Evolutionary conservation across 1,140 invertebrate genomes (phyloP), one percentile per base, ranked within the genome.

Genomic region (Eumeta japonica): DNA sequence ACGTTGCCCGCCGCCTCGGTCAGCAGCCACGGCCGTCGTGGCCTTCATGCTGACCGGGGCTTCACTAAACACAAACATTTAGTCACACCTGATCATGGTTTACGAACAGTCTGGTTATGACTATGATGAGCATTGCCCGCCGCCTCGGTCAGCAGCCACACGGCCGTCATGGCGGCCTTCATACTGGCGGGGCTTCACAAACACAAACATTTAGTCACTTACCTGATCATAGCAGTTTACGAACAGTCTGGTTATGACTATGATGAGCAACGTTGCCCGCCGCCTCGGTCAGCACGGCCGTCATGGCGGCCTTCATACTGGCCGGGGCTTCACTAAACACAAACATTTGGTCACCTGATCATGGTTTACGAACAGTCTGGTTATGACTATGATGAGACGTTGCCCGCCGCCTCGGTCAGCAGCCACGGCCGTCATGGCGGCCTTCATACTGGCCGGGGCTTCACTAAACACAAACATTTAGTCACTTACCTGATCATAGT

Each of bases 21-120:
- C 0, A 97, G 60, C 16, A 95, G 75, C 90, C 92, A 98, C 2
- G 59, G 91, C 87, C 15, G 98, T 62, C 1, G 98, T 82, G 0
- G 93, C 90, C 58, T 94, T 97, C 92, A 97, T 95, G 42, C 83
- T 88, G n/a, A 74, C 62, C 0, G 94, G 94, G 0, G 94, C 89
- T 80, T 96, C 83, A 3, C 85, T 86, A 62, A 95, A 97, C 0
- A 91, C 89, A 72, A 97, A 97, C 51, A 94, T 88, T 9, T 95
- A 76, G 7, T 92, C 94, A 14, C 30, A 71, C 71, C 58, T 67
- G 62, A 29, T 43, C 34, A 24, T 57, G 59, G 17, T 53, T 46
- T 16, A 46, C 42, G 10, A 62, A 63, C 2, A 72, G 5, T 12
- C 63, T 50, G 0, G 68, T 74, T 10, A 73, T 49, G 30, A 70